Evolutionary conservation across 2,888 invertebrate genomes (phyloP).

Genomic region (Oscheius sp.): DNA sequence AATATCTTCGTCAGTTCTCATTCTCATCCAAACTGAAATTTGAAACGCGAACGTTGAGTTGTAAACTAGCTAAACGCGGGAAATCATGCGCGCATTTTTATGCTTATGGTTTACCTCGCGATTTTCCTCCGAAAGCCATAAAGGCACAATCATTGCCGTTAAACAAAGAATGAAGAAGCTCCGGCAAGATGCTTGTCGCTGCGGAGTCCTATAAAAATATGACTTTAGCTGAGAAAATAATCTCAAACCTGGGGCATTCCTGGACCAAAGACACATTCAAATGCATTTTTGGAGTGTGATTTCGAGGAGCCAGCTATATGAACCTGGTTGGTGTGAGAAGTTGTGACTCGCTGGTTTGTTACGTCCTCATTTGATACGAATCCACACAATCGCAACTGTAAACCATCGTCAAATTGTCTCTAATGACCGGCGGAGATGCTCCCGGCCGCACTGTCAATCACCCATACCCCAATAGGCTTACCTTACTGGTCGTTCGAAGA

Average conservation of each 20-base stretch:
- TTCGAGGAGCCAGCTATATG: conserved; percentile 29
- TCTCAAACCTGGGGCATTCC: conserved; percentile 38
- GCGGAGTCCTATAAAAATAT: conserved; percentile 84
- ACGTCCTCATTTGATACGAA: conserved; percentile 27
- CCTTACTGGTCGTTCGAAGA: conserved; percentile 31
- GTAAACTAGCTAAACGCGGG: conserved; percentile 20
- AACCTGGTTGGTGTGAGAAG: conserved; percentile 23
- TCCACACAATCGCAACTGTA: conserved; percentile 30
- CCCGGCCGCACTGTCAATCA: background rate
- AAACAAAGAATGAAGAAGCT: conserved; percentile 85
- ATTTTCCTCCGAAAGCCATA: conserved; percentile 71
- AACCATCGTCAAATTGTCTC: background rate
- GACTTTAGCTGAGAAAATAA: background rate
- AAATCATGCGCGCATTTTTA: too few species aligned
- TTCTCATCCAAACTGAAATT: too few species aligned
- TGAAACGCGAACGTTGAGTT: conserved; percentile 6
- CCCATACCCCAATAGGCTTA: background rate
- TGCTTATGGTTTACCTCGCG: conserved; percentile 36
- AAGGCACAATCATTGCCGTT: conserved; percentile 73
- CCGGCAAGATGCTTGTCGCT: conserved; percentile 87
- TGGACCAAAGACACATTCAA: conserved; percentile 52
- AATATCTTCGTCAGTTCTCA: background rate
- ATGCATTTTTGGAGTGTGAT: conserved; percentile 41
- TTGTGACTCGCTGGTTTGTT: background rate
- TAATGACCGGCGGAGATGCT: background rate